A percentile compares a stretch with the other conserved stretches of the same genome.
Conservation (phyloP, 2,888 invertebrate species). For the Conops quadrifasciatus region DNA sequence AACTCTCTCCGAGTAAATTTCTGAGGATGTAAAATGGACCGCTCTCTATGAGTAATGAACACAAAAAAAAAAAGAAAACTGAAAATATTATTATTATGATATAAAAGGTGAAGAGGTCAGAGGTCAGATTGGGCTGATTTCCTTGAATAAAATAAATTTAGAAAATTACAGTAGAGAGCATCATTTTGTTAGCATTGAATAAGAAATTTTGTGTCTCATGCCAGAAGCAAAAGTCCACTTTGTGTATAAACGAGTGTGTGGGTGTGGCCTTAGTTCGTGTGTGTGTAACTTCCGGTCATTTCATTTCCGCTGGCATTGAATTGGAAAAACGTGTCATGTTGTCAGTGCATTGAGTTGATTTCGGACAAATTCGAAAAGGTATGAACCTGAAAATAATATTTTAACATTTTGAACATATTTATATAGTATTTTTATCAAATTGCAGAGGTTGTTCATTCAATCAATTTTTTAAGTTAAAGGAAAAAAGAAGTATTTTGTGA, state of each 20-base stretch:
- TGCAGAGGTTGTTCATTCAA: too few species aligned
- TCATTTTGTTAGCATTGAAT: neutral
- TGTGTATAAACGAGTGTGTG: neutral
- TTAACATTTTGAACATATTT: too few species aligned
- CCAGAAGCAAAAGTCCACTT: too few species aligned
- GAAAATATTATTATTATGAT: neutral
- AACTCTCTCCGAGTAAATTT: neutral
- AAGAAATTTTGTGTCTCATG: neutral
- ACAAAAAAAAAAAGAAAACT: neutral
- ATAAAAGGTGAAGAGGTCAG: constrained; percentile 15
- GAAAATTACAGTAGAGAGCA: constrained; percentile 8
- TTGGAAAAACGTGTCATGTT: constrained; percentile 20
- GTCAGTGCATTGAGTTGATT: neutral
- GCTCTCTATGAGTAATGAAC: too few species aligned
- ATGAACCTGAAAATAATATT: too few species aligned
- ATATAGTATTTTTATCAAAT: too few species aligned
- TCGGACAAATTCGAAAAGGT: neutral
- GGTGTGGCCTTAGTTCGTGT: neutral
- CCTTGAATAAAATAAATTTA: constrained; percentile 28
- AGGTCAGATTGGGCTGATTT: neutral
- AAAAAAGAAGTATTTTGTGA: too few species aligned
- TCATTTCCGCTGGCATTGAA: constrained; percentile 37
- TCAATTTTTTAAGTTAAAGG: too few species aligned
- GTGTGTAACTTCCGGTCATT: constrained; percentile 41
- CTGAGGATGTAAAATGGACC: too few species aligned